Conservation (phyloP, 2,797 vertebrate species). For the Enteromius mattozi region DNA sequence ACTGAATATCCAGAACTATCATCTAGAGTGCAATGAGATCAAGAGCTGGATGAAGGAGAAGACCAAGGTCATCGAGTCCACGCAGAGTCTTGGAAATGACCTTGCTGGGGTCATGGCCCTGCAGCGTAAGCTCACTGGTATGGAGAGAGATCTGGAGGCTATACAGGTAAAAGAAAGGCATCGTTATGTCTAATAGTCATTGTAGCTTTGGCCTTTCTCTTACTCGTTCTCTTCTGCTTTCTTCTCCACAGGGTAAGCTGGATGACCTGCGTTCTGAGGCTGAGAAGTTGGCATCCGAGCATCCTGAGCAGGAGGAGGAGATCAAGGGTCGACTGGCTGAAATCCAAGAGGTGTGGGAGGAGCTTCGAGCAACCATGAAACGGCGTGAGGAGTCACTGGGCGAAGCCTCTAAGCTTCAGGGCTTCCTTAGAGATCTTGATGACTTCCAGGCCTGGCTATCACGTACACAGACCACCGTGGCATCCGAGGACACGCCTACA, state of each 20-base stretch:
- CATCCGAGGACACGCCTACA: slow-evolving; percentile 90
- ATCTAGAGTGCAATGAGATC: slow-evolving; percentile 94
- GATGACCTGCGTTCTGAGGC: slow-evolving; percentile 84
- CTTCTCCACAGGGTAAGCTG: slow-evolving; percentile 80
- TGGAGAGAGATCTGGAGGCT: slow-evolving; percentile 92
- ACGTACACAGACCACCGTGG: slow-evolving; percentile 89
- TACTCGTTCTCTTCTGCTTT: background rate
- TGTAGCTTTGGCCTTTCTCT: background rate
- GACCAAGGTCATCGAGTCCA: slow-evolving; percentile 96
- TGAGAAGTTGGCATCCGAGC: slow-evolving; percentile 80
- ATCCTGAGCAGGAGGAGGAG: slow-evolving; percentile 83
- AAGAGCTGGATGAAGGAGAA: slow-evolving; percentile 96
- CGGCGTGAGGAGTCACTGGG: slow-evolving; percentile 90
- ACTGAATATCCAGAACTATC: slow-evolving; percentile 94
- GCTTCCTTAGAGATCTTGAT: slow-evolving; percentile 90
- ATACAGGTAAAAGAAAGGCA: slow-evolving; percentile 78
- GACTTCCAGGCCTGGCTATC: slow-evolving; percentile 94
- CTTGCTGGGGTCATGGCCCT: slow-evolving; percentile 91
- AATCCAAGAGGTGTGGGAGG: slow-evolving; percentile 89
- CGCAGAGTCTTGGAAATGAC: slow-evolving; percentile 90
- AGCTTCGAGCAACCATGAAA: slow-evolving; percentile 87
- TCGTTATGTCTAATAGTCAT: background rate
- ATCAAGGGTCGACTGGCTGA: slow-evolving; percentile 77
- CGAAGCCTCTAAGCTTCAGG: slow-evolving; percentile 91
- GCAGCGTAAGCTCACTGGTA: slow-evolving; percentile 92